A percentile compares a stretch with the other conserved stretches of the same genome.
These are phyloP conservation scores for Nothoprocta pentlandii DNA, from an alignment of 2,113 vertebrate species.

Conservation along the genomic window DNA sequence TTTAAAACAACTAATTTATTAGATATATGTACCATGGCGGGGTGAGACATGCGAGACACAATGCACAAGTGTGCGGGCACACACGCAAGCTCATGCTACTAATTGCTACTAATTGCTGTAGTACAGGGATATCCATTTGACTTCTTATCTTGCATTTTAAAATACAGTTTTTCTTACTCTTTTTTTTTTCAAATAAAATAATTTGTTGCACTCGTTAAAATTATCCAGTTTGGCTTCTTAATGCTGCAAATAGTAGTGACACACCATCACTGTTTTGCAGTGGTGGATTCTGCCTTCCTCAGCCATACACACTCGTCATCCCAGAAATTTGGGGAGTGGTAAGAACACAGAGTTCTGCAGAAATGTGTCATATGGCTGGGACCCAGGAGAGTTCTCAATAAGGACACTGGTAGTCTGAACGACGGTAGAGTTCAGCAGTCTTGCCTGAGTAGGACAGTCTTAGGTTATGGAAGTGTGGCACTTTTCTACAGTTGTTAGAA, in stretches of 20 bases:
- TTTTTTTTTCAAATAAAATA: fast-evolving
- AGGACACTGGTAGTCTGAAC: background rate
- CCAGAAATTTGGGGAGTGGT: background rate
- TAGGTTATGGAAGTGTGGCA: background rate
- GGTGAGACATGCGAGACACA: background rate
- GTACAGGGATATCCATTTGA: background rate
- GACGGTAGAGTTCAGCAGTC: background rate
- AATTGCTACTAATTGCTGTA: background rate
- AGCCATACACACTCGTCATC: background rate
- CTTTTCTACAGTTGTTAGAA: background rate
- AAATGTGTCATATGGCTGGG: background rate
- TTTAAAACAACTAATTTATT: background rate
- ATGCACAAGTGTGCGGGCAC: background rate
- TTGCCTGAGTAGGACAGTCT: background rate
- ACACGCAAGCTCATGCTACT: too few relatives aligned
- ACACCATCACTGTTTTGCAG: background rate
- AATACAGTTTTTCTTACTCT: background rate
- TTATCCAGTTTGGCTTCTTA: background rate
- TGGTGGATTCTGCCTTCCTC: background rate
- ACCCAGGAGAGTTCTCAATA: background rate
- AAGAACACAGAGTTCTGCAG: background rate
- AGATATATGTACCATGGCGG: background rate
- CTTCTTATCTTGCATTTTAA: background rate
- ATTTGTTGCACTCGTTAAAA: background rate
- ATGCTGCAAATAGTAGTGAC: background rate